Percentiles rank a stretch among this genome's conserved stretches.
phyloP scores from a whole-genome alignment of 2,888 invertebrate genomes.

The Chromoteleia sp. region DNA sequence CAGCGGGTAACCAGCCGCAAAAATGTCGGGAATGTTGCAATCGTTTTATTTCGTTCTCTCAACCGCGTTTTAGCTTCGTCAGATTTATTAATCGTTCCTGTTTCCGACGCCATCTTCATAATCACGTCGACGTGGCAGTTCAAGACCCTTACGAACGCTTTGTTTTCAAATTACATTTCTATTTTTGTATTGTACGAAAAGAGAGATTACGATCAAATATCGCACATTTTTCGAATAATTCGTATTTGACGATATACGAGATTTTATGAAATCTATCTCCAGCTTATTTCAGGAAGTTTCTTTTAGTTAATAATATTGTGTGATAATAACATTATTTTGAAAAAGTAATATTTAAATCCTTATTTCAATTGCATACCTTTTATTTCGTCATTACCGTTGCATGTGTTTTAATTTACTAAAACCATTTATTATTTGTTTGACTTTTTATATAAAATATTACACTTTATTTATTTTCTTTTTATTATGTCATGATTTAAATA shows the following conservation, averaged over 20 bases:
- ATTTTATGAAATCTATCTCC: too few relatives aligned
- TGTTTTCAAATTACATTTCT: constrained; percentile 24
- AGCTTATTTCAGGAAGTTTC: too few relatives aligned
- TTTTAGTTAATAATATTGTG: too few relatives aligned
- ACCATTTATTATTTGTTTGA: too few relatives aligned
- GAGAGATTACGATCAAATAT: neutral
- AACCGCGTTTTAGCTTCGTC: constrained; percentile 43
- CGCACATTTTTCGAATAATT: neutral
- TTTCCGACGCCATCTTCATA: constrained; percentile 47
- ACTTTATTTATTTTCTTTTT: too few relatives aligned
- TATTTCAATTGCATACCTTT: too few relatives aligned
- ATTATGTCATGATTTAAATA: too few relatives aligned
- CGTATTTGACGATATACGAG: neutral
- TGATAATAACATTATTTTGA: too few relatives aligned
- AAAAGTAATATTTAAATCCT: too few relatives aligned
- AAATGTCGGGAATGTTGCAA: constrained; percentile 56
- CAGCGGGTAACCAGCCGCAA: constrained; percentile 71
- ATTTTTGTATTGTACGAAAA: neutral
- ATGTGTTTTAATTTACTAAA: too few relatives aligned
- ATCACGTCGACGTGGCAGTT: constrained; percentile 35
- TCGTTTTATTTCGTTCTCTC: constrained; percentile 55
- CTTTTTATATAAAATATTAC: too few relatives aligned
- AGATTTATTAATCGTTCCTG: constrained; percentile 74
- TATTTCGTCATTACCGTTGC: too few relatives aligned
- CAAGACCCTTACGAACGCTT: constrained; percentile 36